Percentiles rank a stretch among this genome's conserved stretches.
Conservation (phyloP, 2,113 vertebrate genomes). For the Danio rerio region DNA sequence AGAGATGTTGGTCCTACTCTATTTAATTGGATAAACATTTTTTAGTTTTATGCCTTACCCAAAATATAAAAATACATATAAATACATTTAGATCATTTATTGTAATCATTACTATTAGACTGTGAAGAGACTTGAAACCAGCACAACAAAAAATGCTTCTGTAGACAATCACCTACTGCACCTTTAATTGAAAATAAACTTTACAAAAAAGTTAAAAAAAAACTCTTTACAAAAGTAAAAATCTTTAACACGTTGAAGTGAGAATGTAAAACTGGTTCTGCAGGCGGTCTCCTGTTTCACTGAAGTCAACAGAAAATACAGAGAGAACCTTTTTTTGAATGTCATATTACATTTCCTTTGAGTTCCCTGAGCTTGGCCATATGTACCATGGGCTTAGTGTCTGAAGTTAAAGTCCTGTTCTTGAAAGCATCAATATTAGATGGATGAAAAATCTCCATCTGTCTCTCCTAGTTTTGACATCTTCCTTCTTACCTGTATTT, state of each 20-base stretch:
- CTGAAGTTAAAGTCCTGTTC: neutral
- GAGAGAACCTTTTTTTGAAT: neutral
- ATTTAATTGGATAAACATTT: too few species aligned
- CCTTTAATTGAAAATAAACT: too few species aligned
- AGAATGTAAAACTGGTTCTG: neutral
- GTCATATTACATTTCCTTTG: neutral
- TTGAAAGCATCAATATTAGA: neutral
- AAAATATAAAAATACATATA: too few species aligned
- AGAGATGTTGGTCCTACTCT: too few species aligned
- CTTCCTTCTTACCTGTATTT: neutral
- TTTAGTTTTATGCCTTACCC: too few species aligned
- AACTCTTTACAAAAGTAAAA: neutral
- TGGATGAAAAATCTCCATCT: neutral
- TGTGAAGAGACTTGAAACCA: too few species aligned
- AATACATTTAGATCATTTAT: too few species aligned
- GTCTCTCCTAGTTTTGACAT: neutral
- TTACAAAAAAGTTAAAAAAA: neutral
- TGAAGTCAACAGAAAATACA: neutral
- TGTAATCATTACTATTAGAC: too few species aligned
- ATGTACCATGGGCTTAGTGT: neutral
- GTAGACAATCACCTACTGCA: too few species aligned
- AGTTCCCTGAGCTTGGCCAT: constrained; percentile 1
- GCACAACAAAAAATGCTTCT: too few species aligned
- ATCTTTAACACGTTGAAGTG: neutral
- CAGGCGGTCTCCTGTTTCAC: neutral